phyloP scores from a whole-genome alignment of 2,888 invertebrate species.

The Prionchulus punctatus region DNA sequence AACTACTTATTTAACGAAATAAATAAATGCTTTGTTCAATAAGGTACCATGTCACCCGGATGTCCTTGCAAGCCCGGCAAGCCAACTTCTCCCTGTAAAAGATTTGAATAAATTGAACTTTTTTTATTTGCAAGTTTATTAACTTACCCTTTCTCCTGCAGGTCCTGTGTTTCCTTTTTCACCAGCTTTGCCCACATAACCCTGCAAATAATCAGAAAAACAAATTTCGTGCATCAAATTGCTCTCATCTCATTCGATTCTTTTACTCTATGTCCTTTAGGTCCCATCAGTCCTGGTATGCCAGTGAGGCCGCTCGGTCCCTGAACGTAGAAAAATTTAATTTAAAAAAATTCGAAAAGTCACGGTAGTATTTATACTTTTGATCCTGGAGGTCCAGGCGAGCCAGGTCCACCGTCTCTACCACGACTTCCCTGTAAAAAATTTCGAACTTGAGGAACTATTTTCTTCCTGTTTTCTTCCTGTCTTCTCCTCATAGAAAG shows the following conservation, averaged over 20 bases:
- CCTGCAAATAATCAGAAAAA: constrained; percentile 32
- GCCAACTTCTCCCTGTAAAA: too few relatives aligned
- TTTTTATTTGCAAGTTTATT: too few relatives aligned
- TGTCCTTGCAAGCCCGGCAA: background rate
- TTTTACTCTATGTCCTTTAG: constrained; percentile 52
- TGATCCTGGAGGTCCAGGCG: constrained; percentile 60
- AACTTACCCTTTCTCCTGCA: too few relatives aligned
- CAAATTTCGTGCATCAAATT: background rate
- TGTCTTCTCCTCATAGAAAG: too few relatives aligned
- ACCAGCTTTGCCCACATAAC: constrained; percentile 50
- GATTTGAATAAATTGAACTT: too few relatives aligned
- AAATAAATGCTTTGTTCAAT: too few relatives aligned
- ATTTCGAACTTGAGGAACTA: too few relatives aligned
- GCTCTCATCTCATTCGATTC: constrained; percentile 3
- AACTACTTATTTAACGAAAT: too few relatives aligned
- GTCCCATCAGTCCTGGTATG: constrained; percentile 60
- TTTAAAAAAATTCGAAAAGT: constrained; percentile 13
- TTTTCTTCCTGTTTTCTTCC: too few relatives aligned
- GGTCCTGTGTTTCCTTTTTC: constrained; percentile 40
- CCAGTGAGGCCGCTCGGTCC: constrained; percentile 58
- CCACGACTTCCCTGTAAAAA: constrained; percentile 52
- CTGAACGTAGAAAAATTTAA: constrained; percentile 33
- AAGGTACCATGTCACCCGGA: background rate
- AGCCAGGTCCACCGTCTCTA: constrained; percentile 56
- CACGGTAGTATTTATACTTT: constrained; percentile 43